Evolutionary conservation across 2,888 invertebrate genomes (phyloP), one percentile per base, ranked within the genome.

Genomic region (Sesia bembeciformis): DNA sequence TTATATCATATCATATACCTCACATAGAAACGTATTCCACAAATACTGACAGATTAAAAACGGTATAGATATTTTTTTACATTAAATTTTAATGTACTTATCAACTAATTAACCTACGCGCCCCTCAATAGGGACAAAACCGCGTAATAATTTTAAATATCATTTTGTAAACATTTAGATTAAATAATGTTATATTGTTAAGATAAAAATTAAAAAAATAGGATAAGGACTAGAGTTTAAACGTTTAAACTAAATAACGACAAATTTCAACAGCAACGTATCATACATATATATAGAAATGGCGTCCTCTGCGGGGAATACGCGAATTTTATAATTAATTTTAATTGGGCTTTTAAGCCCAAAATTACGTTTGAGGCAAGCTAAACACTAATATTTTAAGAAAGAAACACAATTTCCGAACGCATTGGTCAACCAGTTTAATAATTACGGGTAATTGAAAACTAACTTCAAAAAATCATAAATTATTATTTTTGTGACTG

Each of bases 151-250:
- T 76, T 54, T 84, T 78, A 85, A 86, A 87, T 86, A 88, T 87
- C 85, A 83, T 79, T 84, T 84, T 83, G 82, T 84, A 79, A 80
- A 84, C 81, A 85, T 84, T 81, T 79, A 78, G 73, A 76, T 72
- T 76, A 57, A n/a, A 80, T 80, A 84, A 80, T 78, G 78, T 84
- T 82, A 84, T 23, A 23, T 23, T 2, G 23, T 23, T 23, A 23
- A 23, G 23, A 23, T 23, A 23, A 23, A 77, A 83, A 80, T 84
- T 83, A 82, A 84, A 83, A 88, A 83, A 88, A 88, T 86, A 87
- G 85, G 71, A 86, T 89, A 88, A 86, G 88, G 90, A 90, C 90
- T 90, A 90, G 90, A 90, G 88, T 85, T 86, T 89, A 90, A 89
- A 90, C 88, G 23, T 87, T 86, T 89, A 90, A 89, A 90, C 88